Evolutionary conservation across 2,113 vertebrate genomes (phyloP).

Genomic region (Mystacornis crossleyi): DNA sequence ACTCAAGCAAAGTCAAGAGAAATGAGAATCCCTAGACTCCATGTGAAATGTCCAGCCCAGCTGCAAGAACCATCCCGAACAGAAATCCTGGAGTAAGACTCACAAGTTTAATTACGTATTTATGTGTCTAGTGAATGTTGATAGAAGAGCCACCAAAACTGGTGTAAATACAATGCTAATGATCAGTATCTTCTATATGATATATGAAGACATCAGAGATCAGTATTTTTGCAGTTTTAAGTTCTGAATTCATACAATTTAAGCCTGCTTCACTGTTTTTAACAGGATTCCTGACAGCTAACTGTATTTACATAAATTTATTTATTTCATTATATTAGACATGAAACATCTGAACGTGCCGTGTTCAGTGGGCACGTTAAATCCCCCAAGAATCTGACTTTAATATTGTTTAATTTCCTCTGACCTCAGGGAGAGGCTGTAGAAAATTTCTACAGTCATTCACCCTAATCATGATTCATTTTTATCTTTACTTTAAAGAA

Average conservation of each 20-base stretch:
- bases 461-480: neutral
- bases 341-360: neutral
- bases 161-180: neutral
- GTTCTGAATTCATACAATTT: neutral
- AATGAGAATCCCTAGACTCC: neutral
- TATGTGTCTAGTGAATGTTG: neutral
- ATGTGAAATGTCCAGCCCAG: neutral
- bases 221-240: neutral
- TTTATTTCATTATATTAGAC: neutral
- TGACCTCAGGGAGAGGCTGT: neutral
- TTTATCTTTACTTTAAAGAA: neutral
- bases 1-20: neutral
- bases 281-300: neutral
- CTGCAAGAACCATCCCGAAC: neutral
- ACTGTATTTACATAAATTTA: neutral
- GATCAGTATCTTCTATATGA: neutral
- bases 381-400: neutral
- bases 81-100: neutral
- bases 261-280: neutral
- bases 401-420: neutral
- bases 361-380: neutral
- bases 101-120: neutral
- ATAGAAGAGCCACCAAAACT: neutral
- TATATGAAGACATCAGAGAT: neutral
- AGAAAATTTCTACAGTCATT: neutral